Percentiles rank a stretch among this genome's conserved stretches.
Conservation (phyloP, 2,113 vertebrate genomes). For the Ginglymostoma cirratum region DNA sequence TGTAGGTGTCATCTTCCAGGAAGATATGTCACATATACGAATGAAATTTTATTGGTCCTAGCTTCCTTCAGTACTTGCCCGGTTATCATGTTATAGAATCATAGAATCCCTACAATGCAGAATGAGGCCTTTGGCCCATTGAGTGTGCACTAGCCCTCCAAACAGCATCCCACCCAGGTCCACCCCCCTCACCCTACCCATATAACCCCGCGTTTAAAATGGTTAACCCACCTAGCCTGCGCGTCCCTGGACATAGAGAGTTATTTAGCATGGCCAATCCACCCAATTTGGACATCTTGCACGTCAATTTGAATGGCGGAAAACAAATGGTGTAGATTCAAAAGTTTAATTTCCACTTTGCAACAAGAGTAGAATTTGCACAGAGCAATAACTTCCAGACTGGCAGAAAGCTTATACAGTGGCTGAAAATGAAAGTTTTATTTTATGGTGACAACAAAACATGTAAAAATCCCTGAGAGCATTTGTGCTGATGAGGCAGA, state of each 20-base stretch:
- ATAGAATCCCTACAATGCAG: no score
- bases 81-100: not conserved
- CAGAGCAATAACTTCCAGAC: not conserved
- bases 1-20: not conserved
- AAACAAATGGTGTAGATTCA: not conserved
- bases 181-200: no score
- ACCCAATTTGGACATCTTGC: no score
- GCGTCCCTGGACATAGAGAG: no score
- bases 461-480: not conserved
- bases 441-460: not conserved
- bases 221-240: no score
- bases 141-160: no score
- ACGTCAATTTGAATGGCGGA: not conserved
- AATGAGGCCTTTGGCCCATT: no score
- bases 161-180: no score
- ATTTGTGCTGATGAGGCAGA: not conserved
- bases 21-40: no score
- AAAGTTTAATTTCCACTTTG: not conserved
- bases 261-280: no score
- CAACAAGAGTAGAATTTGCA: not conserved
- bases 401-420: not conserved
- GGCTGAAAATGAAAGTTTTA: not conserved
- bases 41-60: not conserved
- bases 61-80: not conserved
- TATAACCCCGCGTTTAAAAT: no score